Evolutionary conservation across 1,140 invertebrate genomes (phyloP), one percentile per base, ranked within the genome.

Genomic region (Macrobrachium nipponense): DNA sequence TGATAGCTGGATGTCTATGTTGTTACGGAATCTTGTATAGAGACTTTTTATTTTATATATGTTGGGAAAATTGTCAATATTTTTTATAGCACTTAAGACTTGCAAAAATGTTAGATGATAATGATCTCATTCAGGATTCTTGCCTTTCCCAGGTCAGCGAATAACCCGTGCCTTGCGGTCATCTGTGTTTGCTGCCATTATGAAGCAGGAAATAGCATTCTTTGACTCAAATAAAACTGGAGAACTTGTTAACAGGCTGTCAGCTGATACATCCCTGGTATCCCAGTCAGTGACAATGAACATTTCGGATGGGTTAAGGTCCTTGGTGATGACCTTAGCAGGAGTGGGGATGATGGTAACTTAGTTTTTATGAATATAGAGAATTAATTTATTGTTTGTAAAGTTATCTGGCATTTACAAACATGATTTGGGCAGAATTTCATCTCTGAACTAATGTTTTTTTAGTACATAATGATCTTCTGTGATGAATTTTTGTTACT

Each of bases 141-240:
- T 61, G 78, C 70, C 66, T 68, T 77, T 83, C 59, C 78, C 90
- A 95, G 96, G 95, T 60, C 95, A 97, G 90, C 94, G 95, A 90
- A 97, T 99, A 90, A 97, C 98, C 6, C 95, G 62, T 89, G 91
- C 92, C 12, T 91, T 99, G 4, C 93, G 98, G 73, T 95, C 95
- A 87, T 94, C 94, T 87, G 93, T 98, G 0, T 99, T 97, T 92
- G 91, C 92, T 7, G 94, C 96, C 4, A 96, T 99, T 89, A 91
- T 99, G 75, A 93, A 92, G 76, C 98, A 99, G 92, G 98, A 99
- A 91, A 94, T 96, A 60, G 95, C 95, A 10, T 99, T 98, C 94
- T 99, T 99, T 92, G 97, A 99, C 89, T 95, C 94, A 89, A 95
- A 95, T 58, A 97, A 96, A 89, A 98, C 98, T 18, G 98, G 98